Evolutionary conservation across 2,888 invertebrate genomes (phyloP), one percentile per base, ranked within the genome.

Genomic region (Ophion slaviceki): DNA sequence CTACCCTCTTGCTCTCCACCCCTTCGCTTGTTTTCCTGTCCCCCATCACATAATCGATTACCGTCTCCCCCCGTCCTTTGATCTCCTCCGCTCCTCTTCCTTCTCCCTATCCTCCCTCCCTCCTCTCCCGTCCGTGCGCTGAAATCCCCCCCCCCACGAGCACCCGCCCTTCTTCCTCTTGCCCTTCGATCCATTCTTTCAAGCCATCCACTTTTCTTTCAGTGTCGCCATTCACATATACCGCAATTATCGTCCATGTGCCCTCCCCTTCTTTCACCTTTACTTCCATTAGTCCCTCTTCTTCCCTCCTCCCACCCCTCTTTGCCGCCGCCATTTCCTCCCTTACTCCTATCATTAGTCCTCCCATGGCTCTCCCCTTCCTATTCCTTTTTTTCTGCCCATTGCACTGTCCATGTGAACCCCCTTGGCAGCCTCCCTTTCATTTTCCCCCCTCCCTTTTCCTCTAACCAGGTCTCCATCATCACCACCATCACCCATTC

Each of bases 111-210:
- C 59, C 59, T 24, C 77, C 59, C 59, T 24, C 77, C 82, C 40
- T 61, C 67, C 14, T 53, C 24, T 10, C 79, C 87, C 40, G 71
- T 86, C 28, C 84, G 76, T 14, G 82, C 82, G 7, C 84, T 87
- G 1, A 80, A 72, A 17, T 86, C 77, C 20, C 77, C 85, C 20
- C 84, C 84, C 40, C 80, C 36, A 86, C 64, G 14, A 82, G 20
- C 57, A 68, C 17, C 24, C 24, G 70, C 32, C 67, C 64, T 61
- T 24, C 20, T 24, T 59, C 67, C 1, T 28, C 3, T 11, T 67
- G 66, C n/a, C 14, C 3, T 8, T 67, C 59, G 67, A 68, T 53
- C 28, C 64, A 67, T 17, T 11, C 57, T 62, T 70, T 64, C 14
- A 76, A 17, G 4, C 24, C 4, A 68, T 74, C 77, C n/a, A 82